phyloP scores from a whole-genome alignment of 2,888 invertebrate species.

The Candidula unifasciata region DNA sequence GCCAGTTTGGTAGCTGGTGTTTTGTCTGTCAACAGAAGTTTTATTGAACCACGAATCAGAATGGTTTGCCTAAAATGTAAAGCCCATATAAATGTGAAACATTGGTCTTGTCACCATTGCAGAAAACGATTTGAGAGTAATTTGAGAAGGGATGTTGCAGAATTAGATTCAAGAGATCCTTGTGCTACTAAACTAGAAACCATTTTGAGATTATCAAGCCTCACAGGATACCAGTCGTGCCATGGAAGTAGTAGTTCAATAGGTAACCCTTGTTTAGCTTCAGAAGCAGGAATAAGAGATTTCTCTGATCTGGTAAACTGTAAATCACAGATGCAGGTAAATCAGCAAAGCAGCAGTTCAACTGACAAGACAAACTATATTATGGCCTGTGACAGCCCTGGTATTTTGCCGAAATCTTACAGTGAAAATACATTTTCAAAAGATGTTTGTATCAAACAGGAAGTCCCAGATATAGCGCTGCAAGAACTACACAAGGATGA shows the following conservation, averaged over 20 bases:
- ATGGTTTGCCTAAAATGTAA: conserved; percentile 46
- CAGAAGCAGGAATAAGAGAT: background rate
- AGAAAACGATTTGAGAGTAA: background rate
- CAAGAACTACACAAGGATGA: background rate
- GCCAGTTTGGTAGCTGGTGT: conserved; percentile 23
- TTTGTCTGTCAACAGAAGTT: conserved; percentile 5
- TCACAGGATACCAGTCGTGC: background rate
- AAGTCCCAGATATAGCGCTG: background rate
- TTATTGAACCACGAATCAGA: conserved; percentile 1
- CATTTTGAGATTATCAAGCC: background rate
- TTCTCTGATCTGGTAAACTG: background rate
- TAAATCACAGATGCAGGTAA: background rate
- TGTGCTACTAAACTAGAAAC: conserved; percentile 3
- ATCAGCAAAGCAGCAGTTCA: background rate
- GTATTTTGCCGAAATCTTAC: background rate
- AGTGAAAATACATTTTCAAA: background rate
- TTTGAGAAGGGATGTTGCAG: background rate
- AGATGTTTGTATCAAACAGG: conserved; percentile 1
- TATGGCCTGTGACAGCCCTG: background rate
- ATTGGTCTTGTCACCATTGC: conserved; percentile 44
- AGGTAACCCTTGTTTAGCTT: background rate
- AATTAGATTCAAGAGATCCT: background rate
- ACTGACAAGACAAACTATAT: background rate
- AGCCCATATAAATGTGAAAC: conserved; percentile 1
- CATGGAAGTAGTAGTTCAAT: background rate